These are phyloP conservation scores for Bovichtus variegatus DNA, from an alignment of 2,797 vertebrate genomes.

Conservation along the genomic window DNA sequence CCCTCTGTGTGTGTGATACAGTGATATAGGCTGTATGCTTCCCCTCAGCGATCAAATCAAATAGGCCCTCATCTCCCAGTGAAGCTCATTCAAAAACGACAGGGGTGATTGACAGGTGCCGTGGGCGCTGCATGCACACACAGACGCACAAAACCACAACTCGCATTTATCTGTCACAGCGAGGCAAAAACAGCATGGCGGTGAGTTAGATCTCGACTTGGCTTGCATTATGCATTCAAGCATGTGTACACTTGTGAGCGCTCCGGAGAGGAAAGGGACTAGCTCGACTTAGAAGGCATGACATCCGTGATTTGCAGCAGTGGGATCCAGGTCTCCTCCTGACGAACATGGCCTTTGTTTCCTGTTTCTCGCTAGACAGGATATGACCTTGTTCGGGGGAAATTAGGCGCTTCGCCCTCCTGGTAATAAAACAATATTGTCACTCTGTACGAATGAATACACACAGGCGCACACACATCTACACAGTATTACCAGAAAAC, in stretches of 20 bases:
- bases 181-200: constrained; percentile 54
- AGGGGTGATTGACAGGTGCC: constrained; percentile 78
- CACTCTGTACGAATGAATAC: constrained; percentile 44
- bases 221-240: constrained; percentile 60
- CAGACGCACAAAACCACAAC: constrained; percentile 60
- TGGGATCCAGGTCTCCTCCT: constrained; percentile 41
- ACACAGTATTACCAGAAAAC: constrained; percentile 27
- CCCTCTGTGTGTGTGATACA: constrained; percentile 58
- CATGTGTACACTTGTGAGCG: constrained; percentile 37
- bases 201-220: constrained; percentile 58
- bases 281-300: constrained; percentile 39
- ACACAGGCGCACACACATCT: constrained; percentile 24
- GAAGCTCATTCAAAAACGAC: constrained; percentile 75
- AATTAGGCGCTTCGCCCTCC: constrained; percentile 45
- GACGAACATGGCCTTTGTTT: constrained; percentile 44
- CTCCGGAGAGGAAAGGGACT: constrained; percentile 47
- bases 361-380: constrained; percentile 54
- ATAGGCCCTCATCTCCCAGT: constrained; percentile 72
- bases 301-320: constrained; percentile 57
- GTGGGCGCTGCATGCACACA: constrained; percentile 63
- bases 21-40: constrained; percentile 69
- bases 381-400: constrained; percentile 70
- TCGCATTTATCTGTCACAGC: constrained; percentile 66
- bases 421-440: constrained; percentile 63
- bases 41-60: constrained; percentile 79